Percentiles rank a stretch among this genome's conserved stretches.
Evolutionary conservation across 1,140 invertebrate species (phyloP).

Genomic region (Drosophila littoralis): DNA sequence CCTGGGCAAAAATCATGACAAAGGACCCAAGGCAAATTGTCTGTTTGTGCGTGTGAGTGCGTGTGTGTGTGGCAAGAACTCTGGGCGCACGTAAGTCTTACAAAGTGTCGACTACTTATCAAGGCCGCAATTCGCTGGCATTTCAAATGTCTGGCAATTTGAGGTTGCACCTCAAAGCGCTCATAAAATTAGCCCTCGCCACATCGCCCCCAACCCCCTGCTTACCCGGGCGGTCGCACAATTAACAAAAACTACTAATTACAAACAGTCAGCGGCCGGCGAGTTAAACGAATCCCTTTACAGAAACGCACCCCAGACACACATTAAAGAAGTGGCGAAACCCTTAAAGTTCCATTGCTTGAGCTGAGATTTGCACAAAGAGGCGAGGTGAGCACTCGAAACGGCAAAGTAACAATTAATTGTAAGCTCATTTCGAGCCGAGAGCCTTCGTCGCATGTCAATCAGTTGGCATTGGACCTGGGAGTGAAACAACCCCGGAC

Average conservation of each 20-base stretch:
- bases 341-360: slow-evolving; percentile 36
- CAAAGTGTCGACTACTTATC: slow-evolving; percentile 31
- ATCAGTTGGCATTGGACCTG: slow-evolving; percentile 34
- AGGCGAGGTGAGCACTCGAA: slow-evolving; percentile 8
- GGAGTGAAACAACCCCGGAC: slow-evolving; percentile 26
- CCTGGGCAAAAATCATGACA: slow-evolving; percentile 22
- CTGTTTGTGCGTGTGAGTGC: not conserved
- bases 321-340: slow-evolving; percentile 41
- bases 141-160: slow-evolving; percentile 32
- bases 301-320: slow-evolving; percentile 34
- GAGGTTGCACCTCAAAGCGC: slow-evolving; percentile 30
- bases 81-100: slow-evolving; percentile 11
- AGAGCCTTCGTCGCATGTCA: slow-evolving; percentile 65
- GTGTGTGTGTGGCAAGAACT: not conserved
- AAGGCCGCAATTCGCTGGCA: slow-evolving; percentile 14
- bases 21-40: slow-evolving; percentile 24
- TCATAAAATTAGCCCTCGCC: slow-evolving; percentile 52
- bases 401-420: slow-evolving; percentile 61
- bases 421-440: slow-evolving; percentile 64
- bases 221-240: slow-evolving; percentile 44
- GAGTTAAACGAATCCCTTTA: slow-evolving; percentile 9
- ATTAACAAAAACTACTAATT: slow-evolving; percentile 71
- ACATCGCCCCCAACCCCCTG: not conserved
- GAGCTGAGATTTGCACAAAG: slow-evolving; percentile 40
- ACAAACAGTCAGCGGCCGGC: slow-evolving; percentile 23